These are phyloP conservation scores for Clamator glandarius DNA, from an alignment of 2,797 vertebrate species.

Conservation along the genomic window DNA sequence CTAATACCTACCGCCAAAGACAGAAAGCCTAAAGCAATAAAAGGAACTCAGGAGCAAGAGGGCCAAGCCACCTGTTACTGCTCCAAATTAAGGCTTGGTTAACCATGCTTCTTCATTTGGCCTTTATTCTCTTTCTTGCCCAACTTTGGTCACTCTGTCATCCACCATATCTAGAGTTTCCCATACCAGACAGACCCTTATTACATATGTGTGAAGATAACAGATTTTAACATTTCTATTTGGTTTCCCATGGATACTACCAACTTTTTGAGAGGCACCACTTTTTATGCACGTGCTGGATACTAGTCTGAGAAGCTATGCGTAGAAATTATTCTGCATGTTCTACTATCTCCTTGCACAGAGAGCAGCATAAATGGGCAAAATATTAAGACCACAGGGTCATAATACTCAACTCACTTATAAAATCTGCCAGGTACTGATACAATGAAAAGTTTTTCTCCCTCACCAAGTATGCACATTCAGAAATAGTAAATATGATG, in stretches of 20 bases:
- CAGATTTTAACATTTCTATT: not conserved
- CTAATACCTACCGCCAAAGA: not conserved
- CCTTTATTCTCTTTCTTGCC: not conserved
- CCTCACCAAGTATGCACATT: not conserved
- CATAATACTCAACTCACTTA: not conserved
- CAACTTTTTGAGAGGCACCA: not conserved
- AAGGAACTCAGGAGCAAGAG: not conserved
- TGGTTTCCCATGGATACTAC: not conserved
- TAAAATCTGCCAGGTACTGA: not conserved
- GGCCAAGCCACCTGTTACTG: not conserved
- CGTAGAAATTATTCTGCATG: not conserved
- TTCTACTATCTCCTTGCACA: not conserved
- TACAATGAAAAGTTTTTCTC: not conserved
- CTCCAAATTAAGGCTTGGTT: not conserved
- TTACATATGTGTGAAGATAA: not conserved
- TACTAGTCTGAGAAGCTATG: not conserved
- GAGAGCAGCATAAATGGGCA: not conserved
- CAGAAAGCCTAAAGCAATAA: not conserved
- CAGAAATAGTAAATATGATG: not conserved
- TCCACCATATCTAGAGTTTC: not conserved
- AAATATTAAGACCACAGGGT: not conserved
- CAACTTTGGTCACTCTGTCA: not conserved
- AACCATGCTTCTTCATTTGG: not conserved
- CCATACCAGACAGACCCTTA: not conserved
- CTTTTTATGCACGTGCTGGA: not conserved